Evolutionary conservation across 2,888 invertebrate species (phyloP), one percentile per base, ranked within the genome.

Genomic region (Venusia cambrica): DNA sequence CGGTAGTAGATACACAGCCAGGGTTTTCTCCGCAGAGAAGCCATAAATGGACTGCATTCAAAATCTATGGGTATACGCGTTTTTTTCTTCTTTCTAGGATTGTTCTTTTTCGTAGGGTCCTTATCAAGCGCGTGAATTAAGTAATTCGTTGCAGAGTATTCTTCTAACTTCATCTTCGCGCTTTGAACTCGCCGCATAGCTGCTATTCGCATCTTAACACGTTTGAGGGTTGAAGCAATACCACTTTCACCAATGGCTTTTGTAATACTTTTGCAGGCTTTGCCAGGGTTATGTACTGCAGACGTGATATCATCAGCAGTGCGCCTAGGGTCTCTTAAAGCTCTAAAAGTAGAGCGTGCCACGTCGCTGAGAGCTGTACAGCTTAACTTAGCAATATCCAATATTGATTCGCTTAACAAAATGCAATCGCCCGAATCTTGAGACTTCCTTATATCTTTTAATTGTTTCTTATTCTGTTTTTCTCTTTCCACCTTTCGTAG

Each of bases 31-130:
- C 72, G 57, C 19, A 73, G 40, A 5, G 69, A 58, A 5, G 38
- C 46, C 66, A 73, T 64, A 26, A 54, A 75, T n/a, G 57, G 30
- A 42, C 58, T 73, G 15, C 72, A n/a, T n/a, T n/a, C 30, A 21
- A 57, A 66, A 6, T 63, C 57, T 2, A 33, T 0, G 2, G 48
- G 51, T 12, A 51, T 54, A 15, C 37, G 32, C 5, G 28, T 8
- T 7, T 17, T 18, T 6, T 24, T 5, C 38, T 45, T 31, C 32
- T 38, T 51, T 26, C 28, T 50, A 15, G 34, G 39, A 6, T 26
- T 26, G 4, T 49, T 6, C 9, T 57, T 48, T 7, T 45, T 47
- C 13, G 47, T 58, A 5, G 61, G 54, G 45, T 66, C 36, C 22
- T 38, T 39, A 22, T 54, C 53, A 4, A 29, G 24, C 2, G 50